Evolutionary conservation across 2,888 invertebrate genomes (phyloP).

Genomic region (Hyposoter dolosus): DNA sequence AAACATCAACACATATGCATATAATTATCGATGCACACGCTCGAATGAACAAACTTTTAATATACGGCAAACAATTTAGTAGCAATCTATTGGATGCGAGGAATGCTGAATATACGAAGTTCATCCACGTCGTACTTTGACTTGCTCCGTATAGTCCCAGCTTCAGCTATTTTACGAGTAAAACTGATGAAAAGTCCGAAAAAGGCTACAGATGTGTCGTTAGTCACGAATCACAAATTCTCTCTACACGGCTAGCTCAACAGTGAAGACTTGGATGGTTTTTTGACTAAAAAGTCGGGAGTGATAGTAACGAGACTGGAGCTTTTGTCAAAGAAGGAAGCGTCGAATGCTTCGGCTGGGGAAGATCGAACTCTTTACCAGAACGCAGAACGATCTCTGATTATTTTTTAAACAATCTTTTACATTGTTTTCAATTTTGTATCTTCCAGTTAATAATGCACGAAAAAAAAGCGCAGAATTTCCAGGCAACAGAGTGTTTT

Average conservation of each 20-base stretch:
- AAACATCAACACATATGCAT: neutral
- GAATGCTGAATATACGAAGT: slow-evolving; percentile 33
- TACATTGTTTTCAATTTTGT: too few species aligned
- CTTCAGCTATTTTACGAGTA: slow-evolving; percentile 5
- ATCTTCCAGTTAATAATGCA: too few species aligned
- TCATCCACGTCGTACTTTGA: slow-evolving; percentile 57
- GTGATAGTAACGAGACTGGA: too few species aligned
- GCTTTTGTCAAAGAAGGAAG: neutral
- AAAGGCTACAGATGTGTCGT: slow-evolving; percentile 41
- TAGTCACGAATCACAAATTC: slow-evolving; percentile 8
- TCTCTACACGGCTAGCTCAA: neutral
- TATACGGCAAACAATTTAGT: slow-evolving; percentile 55
- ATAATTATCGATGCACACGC: slow-evolving; percentile 28
- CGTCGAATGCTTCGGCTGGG: neutral
- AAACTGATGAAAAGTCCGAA: slow-evolving; percentile 26
- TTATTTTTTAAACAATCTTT: too few species aligned
- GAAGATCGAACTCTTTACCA: neutral
- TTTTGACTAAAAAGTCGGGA: neutral
- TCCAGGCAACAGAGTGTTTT: too few species aligned
- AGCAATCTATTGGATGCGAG: slow-evolving; percentile 49
- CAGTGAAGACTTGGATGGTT: neutral
- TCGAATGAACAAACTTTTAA: slow-evolving; percentile 62
- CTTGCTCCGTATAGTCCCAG: neutral
- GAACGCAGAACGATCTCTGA: neutral
- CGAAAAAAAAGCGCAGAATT: too few species aligned